phyloP scores from a whole-genome alignment of 2,888 invertebrate genomes.

The Drosophila histrio region DNA sequence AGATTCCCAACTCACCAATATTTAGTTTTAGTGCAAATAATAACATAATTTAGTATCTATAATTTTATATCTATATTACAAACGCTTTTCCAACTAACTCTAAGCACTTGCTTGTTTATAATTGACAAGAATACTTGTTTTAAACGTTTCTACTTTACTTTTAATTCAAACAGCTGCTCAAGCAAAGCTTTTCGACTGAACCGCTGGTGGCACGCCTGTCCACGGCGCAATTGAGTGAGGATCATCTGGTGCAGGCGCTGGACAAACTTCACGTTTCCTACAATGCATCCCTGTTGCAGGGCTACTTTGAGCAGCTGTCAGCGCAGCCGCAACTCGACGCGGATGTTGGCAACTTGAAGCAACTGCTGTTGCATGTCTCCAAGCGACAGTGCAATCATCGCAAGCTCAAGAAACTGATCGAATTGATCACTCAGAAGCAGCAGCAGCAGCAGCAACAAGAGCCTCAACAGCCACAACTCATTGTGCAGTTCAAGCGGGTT shows the following conservation, averaged over 20 bases:
- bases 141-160: background rate
- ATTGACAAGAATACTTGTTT: background rate
- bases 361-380: slow-evolving; percentile 81
- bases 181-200: slow-evolving; percentile 72
- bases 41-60: too few relatives aligned
- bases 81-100: too few relatives aligned
- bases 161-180: slow-evolving; percentile 42
- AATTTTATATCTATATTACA: too few relatives aligned
- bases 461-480: slow-evolving; percentile 75
- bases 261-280: slow-evolving; percentile 82
- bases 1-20: too few relatives aligned
- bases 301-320: slow-evolving; percentile 65
- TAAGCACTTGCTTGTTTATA: too few relatives aligned
- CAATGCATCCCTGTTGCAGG: slow-evolving; percentile 77
- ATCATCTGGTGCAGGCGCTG: slow-evolving; percentile 82
- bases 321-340: slow-evolving; percentile 25
- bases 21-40: too few relatives aligned
- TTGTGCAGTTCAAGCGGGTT: slow-evolving; percentile 81
- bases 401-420: slow-evolving; percentile 80
- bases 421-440: slow-evolving; percentile 73
- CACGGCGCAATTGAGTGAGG: slow-evolving; percentile 80
- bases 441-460: slow-evolving; percentile 59
- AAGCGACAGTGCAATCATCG: slow-evolving; percentile 82
- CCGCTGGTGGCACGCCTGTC: slow-evolving; percentile 78
- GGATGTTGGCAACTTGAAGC: slow-evolving; percentile 71